phyloP scores from a whole-genome alignment of 2,113 vertebrate species.

The Nicator chloris region DNA sequence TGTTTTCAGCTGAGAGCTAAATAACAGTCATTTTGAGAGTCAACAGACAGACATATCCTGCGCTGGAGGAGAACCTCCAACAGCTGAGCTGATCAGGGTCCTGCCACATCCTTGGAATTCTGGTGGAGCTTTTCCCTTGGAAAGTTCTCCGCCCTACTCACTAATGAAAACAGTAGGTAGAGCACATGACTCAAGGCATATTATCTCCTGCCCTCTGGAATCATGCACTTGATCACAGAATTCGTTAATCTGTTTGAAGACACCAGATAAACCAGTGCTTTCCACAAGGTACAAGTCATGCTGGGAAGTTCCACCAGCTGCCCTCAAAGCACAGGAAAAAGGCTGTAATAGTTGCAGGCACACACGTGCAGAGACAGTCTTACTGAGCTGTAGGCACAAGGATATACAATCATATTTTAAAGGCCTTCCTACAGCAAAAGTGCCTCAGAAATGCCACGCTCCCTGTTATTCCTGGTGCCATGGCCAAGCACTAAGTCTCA shows the following conservation, averaged over 20 bases:
- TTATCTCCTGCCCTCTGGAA: neutral
- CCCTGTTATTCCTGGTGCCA: neutral
- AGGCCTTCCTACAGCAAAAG: neutral
- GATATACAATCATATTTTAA: neutral
- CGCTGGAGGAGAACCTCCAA: neutral
- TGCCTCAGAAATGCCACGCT: neutral
- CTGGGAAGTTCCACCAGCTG: neutral
- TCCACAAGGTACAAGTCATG: neutral
- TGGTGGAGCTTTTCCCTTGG: neutral
- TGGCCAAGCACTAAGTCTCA: neutral
- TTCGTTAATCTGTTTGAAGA: neutral
- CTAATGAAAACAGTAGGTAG: neutral
- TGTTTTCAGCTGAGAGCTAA: neutral
- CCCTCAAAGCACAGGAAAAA: neutral
- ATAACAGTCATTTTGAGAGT: neutral
- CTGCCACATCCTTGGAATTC: neutral
- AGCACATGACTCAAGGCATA: neutral
- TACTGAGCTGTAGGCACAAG: neutral
- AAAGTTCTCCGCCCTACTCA: neutral
- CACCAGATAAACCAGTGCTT: neutral
- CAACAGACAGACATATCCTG: neutral
- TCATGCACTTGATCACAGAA: neutral
- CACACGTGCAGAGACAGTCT: neutral
- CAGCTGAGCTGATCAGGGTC: neutral
- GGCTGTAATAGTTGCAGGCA: neutral